These are phyloP conservation scores for Scrobipalpa atriplicella DNA, from an alignment of 2,888 invertebrate species.

Conservation along the genomic window DNA sequence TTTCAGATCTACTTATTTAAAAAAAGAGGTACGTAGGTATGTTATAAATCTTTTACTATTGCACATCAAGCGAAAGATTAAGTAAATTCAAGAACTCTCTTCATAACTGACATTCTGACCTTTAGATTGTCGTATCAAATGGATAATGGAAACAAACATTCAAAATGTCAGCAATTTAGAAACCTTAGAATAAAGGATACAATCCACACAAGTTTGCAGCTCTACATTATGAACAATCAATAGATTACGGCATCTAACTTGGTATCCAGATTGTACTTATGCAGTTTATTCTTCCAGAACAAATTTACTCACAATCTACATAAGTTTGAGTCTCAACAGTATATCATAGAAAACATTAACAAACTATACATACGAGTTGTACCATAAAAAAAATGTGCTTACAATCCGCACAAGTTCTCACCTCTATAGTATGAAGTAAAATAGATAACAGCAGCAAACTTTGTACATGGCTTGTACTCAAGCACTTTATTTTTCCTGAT, in stretches of 20 bases:
- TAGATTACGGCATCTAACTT: background rate
- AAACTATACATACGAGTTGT: too few relatives aligned
- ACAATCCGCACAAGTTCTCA: constrained; percentile 5
- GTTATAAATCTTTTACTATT: too few relatives aligned
- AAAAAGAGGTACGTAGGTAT: too few relatives aligned
- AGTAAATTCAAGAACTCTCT: too few relatives aligned
- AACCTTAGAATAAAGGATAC: constrained; percentile 29
- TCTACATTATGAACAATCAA: background rate
- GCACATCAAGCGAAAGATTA: too few relatives aligned
- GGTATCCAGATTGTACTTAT: background rate
- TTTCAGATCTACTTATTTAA: too few relatives aligned
- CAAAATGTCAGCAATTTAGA: constrained; percentile 29
- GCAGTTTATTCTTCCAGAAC: constrained; percentile 11
- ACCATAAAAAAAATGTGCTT: too few relatives aligned
- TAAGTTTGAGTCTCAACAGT: too few relatives aligned
- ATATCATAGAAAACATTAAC: too few relatives aligned
- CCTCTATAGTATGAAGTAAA: background rate
- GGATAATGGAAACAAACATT: background rate
- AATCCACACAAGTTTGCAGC: background rate
- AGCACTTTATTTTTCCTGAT: constrained; percentile 12
- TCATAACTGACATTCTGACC: background rate
- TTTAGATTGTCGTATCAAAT: background rate
- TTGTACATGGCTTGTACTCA: background rate
- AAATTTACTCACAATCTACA: too few relatives aligned
- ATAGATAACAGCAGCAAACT: background rate